Evolutionary conservation across 1,140 invertebrate genomes (phyloP).

Genomic region (Chelonus insularis): DNA sequence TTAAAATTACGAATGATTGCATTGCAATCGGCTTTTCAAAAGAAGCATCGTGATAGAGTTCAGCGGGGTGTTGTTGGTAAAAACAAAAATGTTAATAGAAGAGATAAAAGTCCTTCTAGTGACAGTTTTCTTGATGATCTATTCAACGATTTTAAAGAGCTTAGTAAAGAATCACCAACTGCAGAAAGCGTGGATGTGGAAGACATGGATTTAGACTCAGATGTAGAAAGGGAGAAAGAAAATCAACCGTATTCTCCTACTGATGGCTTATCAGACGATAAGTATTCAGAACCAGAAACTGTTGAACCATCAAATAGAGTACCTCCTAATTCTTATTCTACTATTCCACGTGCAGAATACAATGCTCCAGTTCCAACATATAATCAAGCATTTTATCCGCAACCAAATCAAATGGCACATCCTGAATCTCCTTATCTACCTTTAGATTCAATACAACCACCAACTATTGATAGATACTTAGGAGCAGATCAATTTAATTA

Average conservation of each 20-base stretch:
- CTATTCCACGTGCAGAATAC: too few species aligned
- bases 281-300: too few species aligned
- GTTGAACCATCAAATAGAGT: too few species aligned
- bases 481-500: background rate
- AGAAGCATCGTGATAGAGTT: conserved; percentile 46
- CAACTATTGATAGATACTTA: background rate
- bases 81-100: conserved; percentile 4
- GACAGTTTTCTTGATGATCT: conserved; percentile 44
- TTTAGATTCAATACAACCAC: conserved; percentile 27
- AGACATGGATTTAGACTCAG: conserved; percentile 57
- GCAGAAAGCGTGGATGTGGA: conserved; percentile 34
- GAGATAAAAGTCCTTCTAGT: conserved; percentile 45
- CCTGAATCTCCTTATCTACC: conserved; percentile 40
- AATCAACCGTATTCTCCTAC: conserved; percentile 49
- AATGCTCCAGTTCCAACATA: too few species aligned
- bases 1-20: conserved; percentile 49
- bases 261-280: conserved; percentile 42
- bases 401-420: background rate
- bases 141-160: conserved; percentile 34
- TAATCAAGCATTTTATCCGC: too few species aligned
- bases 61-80: conserved; percentile 28
- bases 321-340: too few species aligned
- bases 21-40: conserved; percentile 49
- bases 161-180: conserved; percentile 8
- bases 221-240: conserved; percentile 51